These are phyloP conservation scores for Manis pentadactyla DNA, from an alignment of 2,797 vertebrate species.

Conservation along the genomic window DNA sequence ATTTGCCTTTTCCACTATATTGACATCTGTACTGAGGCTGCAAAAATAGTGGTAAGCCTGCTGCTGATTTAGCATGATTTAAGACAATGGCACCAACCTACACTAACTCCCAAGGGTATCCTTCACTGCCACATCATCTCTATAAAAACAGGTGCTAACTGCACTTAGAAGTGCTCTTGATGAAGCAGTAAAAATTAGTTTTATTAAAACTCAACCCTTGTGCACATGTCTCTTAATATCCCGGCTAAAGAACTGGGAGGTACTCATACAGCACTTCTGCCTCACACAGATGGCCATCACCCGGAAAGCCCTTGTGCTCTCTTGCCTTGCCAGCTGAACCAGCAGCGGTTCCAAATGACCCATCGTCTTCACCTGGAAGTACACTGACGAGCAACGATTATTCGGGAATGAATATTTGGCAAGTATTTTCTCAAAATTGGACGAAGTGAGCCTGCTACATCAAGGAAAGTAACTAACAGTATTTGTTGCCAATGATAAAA, in stretches of 20 bases:
- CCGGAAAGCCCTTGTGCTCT: background rate
- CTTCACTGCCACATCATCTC: background rate
- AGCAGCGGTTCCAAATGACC: background rate
- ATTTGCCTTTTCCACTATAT: background rate
- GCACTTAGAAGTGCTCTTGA: background rate
- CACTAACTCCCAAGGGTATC: background rate
- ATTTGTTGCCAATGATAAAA: slow-evolving; percentile 43
- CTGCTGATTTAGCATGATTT: background rate
- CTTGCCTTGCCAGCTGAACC: background rate
- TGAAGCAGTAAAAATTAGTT: background rate
- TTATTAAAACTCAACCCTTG: background rate
- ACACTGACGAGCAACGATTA: slow-evolving; percentile 26
- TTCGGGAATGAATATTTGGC: slow-evolving; percentile 37
- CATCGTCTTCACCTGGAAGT: slow-evolving; percentile 46
- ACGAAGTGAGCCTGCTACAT: background rate
- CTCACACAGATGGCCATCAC: background rate
- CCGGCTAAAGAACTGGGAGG: background rate
- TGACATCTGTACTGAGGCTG: background rate
- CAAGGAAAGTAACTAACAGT: slow-evolving; percentile 19
- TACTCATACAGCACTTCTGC: background rate
- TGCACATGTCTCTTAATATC: background rate
- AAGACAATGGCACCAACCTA: background rate
- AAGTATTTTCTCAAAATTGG: slow-evolving; percentile 59
- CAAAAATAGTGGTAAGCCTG: background rate
- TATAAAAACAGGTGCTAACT: background rate